A percentile compares a stretch with the other conserved stretches of the same genome.
These are phyloP conservation scores for Lepidothrix coronata DNA, from an alignment of 2,113 vertebrate species.

Conservation along the genomic window DNA sequence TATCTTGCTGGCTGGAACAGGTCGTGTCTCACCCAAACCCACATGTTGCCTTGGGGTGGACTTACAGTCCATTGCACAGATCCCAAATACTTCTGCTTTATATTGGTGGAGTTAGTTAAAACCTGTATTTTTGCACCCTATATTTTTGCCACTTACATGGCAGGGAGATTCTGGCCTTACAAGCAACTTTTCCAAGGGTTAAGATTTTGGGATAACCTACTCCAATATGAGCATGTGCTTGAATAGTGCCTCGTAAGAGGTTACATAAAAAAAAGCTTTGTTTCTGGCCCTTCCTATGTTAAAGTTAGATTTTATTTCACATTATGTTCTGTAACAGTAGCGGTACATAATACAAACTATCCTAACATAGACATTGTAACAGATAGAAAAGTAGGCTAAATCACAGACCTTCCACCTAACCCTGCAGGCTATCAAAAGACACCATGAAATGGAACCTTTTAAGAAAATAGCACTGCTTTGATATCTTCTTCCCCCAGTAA, in stretches of 20 bases:
- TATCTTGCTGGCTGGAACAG: background rate
- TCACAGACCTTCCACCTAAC: constrained; percentile 44
- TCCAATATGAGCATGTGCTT: background rate
- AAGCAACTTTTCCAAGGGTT: background rate
- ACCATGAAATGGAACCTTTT: constrained; percentile 56
- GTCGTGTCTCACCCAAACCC: background rate
- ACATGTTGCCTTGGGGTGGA: background rate
- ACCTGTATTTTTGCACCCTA: background rate
- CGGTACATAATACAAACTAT: background rate
- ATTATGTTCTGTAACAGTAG: background rate
- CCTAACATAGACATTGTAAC: background rate
- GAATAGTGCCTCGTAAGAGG: background rate
- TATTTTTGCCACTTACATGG: background rate
- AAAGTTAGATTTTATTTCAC: constrained; percentile 15
- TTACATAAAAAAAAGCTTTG: background rate
- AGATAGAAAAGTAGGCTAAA: constrained; percentile 57
- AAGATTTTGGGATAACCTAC: background rate
- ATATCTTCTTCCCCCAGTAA: constrained; percentile 56
- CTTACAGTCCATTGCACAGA: background rate
- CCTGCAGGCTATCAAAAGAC: constrained; percentile 46
- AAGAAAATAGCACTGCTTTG: constrained; percentile 44
- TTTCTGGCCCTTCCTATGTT: background rate
- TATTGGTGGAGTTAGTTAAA: background rate
- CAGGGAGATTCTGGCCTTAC: background rate
- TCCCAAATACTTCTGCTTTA: background rate